Evolutionary conservation across 1,140 invertebrate species (phyloP).

Genomic region (Drosophila lowei): DNA sequence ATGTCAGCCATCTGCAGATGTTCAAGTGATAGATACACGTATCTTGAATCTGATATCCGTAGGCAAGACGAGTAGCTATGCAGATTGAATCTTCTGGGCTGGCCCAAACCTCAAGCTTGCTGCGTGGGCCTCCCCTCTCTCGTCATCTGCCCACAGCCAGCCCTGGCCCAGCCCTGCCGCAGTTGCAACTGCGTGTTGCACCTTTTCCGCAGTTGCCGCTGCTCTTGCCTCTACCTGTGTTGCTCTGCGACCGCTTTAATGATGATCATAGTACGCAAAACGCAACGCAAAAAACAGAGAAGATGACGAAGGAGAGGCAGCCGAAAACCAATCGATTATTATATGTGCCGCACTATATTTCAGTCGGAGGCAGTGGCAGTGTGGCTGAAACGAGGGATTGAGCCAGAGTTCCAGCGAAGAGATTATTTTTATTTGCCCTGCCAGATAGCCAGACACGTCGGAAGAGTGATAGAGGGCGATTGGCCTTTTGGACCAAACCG

Average conservation of each 20-base stretch:
- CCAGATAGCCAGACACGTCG: constrained; percentile 60
- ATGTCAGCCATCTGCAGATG: constrained; percentile 35
- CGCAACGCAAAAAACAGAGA: constrained; percentile 29
- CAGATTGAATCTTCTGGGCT: constrained; percentile 27
- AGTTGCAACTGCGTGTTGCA: constrained; percentile 62
- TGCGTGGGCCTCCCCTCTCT: constrained; percentile 31
- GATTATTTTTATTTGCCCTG: constrained; percentile 72
- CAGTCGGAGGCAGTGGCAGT: constrained; percentile 15
- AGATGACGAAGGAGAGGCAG: constrained; percentile 56
- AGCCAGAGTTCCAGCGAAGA: constrained; percentile 65
- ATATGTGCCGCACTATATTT: constrained; percentile 73
- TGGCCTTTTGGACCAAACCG: constrained; percentile 71
- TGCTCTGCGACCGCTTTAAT: constrained; percentile 57
- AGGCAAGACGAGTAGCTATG: constrained; percentile 46
- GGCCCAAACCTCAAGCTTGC: constrained; percentile 11
- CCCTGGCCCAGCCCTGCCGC: constrained; percentile 60
- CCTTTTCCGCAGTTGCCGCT: constrained; percentile 55
- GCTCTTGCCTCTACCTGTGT: constrained; percentile 35
- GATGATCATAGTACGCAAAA: constrained; percentile 76
- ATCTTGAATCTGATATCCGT: constrained; percentile 30
- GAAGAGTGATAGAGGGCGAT: constrained; percentile 55
- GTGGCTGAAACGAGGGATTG: background rate
- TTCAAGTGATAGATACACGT: constrained; percentile 18
- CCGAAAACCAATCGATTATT: constrained; percentile 80
- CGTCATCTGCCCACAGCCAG: constrained; percentile 55